These are phyloP conservation scores for Dinocampus coccinellae DNA, from an alignment of 2,888 invertebrate genomes.

Conservation along the genomic window DNA sequence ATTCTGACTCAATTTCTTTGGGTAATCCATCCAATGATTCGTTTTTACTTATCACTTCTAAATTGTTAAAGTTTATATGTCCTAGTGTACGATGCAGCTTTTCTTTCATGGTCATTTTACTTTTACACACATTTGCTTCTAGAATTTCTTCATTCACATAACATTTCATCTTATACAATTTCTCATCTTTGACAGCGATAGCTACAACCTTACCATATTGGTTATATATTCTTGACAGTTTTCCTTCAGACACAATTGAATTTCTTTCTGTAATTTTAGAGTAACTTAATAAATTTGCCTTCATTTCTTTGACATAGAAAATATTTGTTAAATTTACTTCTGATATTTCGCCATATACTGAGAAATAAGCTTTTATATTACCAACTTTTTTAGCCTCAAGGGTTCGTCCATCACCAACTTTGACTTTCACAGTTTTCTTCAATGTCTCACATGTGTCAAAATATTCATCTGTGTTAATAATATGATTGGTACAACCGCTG, in stretches of 20 bases:
- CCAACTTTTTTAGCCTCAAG: constrained; percentile 17
- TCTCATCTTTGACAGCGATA: constrained; percentile 27
- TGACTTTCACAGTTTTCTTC: constrained; percentile 12
- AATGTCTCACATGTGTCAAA: constrained; percentile 12
- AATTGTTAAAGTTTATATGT: constrained; percentile 43
- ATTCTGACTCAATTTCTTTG: constrained; percentile 24
- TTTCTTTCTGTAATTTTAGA: constrained; percentile 38
- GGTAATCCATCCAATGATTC: constrained; percentile 32
- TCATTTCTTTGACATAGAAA: constrained; percentile 39
- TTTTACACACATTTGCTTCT: not conserved
- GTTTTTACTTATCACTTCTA: constrained; percentile 27
- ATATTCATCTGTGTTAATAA: constrained; percentile 16
- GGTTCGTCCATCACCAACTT: constrained; percentile 17
- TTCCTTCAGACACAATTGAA: constrained; percentile 31
- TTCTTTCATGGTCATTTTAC: constrained; percentile 34
- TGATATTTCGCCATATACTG: not conserved
- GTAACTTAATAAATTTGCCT: constrained; percentile 41
- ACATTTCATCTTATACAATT: constrained; percentile 25
- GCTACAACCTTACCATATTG: constrained; percentile 19
- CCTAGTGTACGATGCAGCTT: constrained; percentile 42
- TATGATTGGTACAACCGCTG: constrained; percentile 34
- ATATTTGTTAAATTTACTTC: constrained; percentile 35
- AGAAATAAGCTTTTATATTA: not conserved
- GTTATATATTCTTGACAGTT: constrained; percentile 40
- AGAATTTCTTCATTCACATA: not conserved